phyloP scores from a whole-genome alignment of 2,113 vertebrate species.

The Nanorana parkeri region DNA sequence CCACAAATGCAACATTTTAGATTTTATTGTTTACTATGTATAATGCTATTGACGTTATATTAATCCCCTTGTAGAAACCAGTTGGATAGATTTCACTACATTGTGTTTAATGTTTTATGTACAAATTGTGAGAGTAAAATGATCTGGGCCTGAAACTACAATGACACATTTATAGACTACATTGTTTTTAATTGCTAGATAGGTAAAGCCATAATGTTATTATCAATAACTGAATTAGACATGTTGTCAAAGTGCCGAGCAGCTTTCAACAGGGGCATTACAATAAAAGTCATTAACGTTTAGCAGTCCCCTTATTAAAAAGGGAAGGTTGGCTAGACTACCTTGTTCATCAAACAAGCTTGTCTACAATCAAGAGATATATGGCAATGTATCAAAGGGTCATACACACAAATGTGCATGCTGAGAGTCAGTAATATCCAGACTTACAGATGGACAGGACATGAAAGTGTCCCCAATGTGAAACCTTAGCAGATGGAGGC shows the following conservation, averaged over 20 bases:
- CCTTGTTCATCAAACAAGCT: slow-evolving; percentile 31
- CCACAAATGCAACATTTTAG: no score
- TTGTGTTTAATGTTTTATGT: no score
- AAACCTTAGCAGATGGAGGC: slow-evolving; percentile 48
- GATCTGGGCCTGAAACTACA: no score
- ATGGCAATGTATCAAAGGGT: slow-evolving; percentile 52
- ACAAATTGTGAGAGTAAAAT: no score
- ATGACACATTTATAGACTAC: not conserved
- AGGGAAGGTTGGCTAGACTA: slow-evolving; percentile 22
- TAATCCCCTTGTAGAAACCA: no score
- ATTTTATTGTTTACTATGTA: no score
- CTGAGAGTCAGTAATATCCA: slow-evolving; percentile 34
- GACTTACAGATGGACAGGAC: slow-evolving; percentile 53
- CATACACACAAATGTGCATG: slow-evolving; percentile 43
- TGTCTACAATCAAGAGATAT: slow-evolving; percentile 43
- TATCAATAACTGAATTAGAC: slow-evolving; percentile 26
- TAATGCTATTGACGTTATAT: no score
- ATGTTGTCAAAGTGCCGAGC: not conserved
- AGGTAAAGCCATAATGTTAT: slow-evolving; percentile 14
- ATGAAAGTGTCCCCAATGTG: slow-evolving; percentile 38
- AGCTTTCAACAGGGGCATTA: slow-evolving; percentile 22
- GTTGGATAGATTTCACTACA: no score
- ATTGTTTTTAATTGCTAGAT: slow-evolving; percentile 5
- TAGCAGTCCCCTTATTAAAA: slow-evolving; percentile 14
- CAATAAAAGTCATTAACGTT: slow-evolving; percentile 14